phyloP scores from a whole-genome alignment of 2,113 vertebrate genomes.

The Lepisosteus oculatus region DNA sequence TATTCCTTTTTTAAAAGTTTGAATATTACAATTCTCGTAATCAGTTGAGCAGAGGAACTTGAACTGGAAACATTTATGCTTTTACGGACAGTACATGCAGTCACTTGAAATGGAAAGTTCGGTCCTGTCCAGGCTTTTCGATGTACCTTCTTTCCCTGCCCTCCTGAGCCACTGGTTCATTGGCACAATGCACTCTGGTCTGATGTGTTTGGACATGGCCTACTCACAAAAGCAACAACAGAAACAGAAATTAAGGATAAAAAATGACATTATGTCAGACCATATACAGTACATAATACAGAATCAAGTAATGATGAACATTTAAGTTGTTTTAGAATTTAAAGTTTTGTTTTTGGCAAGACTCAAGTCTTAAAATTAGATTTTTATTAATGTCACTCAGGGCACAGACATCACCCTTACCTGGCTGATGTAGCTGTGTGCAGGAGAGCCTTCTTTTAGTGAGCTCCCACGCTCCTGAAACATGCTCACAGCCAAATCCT shows the following conservation, averaged over 20 bases:
- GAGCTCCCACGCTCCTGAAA: constrained; percentile 12
- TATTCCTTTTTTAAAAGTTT: too few relatives aligned
- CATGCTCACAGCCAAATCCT: constrained; percentile 10
- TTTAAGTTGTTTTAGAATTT: constrained; percentile 42
- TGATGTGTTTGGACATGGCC: constrained; percentile 33
- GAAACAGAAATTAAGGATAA: not conserved
- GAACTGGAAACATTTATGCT: too few relatives aligned
- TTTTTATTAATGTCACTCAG: too few relatives aligned
- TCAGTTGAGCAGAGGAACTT: too few relatives aligned
- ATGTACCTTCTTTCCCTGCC: constrained; percentile 33
- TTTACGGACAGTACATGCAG: too few relatives aligned
- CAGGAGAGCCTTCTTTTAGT: constrained; percentile 17
- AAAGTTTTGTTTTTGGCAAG: too few relatives aligned
- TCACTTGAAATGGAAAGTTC: too few relatives aligned
- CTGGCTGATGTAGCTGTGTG: constrained; percentile 15
- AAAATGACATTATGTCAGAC: constrained; percentile 6
- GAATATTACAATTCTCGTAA: too few relatives aligned
- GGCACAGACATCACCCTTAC: constrained; percentile 18
- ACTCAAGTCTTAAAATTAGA: too few relatives aligned
- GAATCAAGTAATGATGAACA: constrained; percentile 68
- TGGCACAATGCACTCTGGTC: constrained; percentile 19
- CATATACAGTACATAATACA: constrained; percentile 54
- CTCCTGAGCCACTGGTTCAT: constrained; percentile 22
- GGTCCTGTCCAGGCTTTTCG: too few relatives aligned
- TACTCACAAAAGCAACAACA: constrained; percentile 37